Percentiles rank a stretch among this genome's conserved stretches.
phyloP scores from a whole-genome alignment of 1,140 invertebrate species.

The Scylla paramamosain region DNA sequence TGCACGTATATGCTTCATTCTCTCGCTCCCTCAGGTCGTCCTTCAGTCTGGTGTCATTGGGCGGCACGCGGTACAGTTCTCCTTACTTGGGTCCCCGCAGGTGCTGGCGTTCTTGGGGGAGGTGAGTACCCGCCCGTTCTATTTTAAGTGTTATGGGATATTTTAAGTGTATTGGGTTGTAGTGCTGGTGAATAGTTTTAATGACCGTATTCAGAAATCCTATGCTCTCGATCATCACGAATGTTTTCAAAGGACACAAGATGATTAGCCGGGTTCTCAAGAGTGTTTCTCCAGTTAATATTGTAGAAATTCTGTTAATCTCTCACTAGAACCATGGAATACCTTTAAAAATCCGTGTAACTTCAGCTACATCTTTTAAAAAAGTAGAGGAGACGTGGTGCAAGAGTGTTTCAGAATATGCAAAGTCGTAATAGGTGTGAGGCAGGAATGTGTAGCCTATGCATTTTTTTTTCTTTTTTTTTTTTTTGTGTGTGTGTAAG shows the following conservation, averaged over 20 bases:
- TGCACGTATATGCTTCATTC: neutral
- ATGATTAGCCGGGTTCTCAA: no score
- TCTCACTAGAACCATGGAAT: neutral
- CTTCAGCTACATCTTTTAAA: no score
- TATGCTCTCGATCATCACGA: neutral
- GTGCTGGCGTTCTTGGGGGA: conserved; percentile 67
- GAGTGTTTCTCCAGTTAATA: no score
- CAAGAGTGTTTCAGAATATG: no score
- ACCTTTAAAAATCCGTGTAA: no score
- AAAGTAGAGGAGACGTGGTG: no score
- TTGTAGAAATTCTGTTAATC: neutral
- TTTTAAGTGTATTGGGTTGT: neutral
- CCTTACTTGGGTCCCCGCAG: conserved; percentile 54
- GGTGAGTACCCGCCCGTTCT: conserved; percentile 41
- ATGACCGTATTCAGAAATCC: neutral
- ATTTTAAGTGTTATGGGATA: neutral
- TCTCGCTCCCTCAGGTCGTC: conserved; percentile 49
- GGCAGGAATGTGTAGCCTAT: no score
- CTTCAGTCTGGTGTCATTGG: conserved; percentile 66
- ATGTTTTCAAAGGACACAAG: neutral
- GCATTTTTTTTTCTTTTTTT: no score
- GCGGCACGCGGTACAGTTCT: conserved; percentile 53
- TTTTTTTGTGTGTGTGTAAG: no score
- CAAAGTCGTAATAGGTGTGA: no score
- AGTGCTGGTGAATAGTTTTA: neutral